Conservation (phyloP, 2,113 vertebrate species). For the Pachycephala philippinensis region DNA sequence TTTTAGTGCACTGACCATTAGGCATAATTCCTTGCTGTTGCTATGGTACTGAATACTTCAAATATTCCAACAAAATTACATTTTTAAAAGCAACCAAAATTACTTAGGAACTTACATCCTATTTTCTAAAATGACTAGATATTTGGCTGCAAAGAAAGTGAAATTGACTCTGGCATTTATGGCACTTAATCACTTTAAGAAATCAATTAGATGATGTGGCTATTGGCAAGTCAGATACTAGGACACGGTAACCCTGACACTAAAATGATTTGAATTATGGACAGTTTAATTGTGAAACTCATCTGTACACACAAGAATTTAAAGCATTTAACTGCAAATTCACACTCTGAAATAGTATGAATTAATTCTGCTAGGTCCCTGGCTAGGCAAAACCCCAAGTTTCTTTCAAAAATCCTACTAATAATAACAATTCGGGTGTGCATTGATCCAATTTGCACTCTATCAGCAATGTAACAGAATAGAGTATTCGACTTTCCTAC, state of each 20-base stretch:
- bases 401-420: not conserved
- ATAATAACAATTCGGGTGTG: not conserved
- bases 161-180: not conserved
- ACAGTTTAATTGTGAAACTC: not conserved
- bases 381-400: not conserved
- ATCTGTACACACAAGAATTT: not conserved
- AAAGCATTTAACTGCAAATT: not conserved
- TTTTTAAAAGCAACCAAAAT: not conserved
- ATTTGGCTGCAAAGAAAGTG: not conserved
- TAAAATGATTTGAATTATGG: not conserved
- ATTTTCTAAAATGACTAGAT: not conserved
- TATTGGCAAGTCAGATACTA: not conserved
- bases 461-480: not conserved
- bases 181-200: not conserved
- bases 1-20: not conserved
- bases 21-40: not conserved
- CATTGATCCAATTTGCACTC: not conserved
- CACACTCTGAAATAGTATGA: not conserved
- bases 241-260: not conserved
- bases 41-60: not conserved
- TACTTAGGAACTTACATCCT: not conserved
- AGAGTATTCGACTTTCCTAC: rapidly evolving
- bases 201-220: not conserved
- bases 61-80: not conserved
- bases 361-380: not conserved